Base-by-base conservation (phyloP, 2,797 vertebrate species). In the Mormyrops boulengeri region DNA sequence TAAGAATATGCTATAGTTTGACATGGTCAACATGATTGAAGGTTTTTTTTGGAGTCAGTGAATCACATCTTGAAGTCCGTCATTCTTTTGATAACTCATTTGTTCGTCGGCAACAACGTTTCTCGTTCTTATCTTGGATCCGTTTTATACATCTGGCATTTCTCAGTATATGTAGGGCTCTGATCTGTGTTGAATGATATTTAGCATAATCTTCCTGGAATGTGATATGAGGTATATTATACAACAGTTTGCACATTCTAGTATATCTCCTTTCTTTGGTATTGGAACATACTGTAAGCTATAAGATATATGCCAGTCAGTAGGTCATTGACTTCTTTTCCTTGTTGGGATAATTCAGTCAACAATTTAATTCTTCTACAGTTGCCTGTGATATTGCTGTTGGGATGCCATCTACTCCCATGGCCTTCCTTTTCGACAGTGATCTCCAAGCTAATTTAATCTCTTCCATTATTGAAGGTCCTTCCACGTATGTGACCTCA, bases 401-500 rank as follows among this genome's bases (percentile, higher is more conserved):
- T 44, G 73, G 38, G 73, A 80, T 44, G 73, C 38, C 17, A 7
- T 44, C 73, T 80, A 80, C 26, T 44, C 73, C 73, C 38, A 80
- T 8, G 2, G 38, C 38, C 38, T n/a, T 80, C 73, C 73, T 44
- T 80, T 44, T 80, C 2, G 73, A 80, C 73, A 80, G 73, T 41
- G 73, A 80, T 80, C 73, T 41, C 73, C 34, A 12, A 80, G 73
- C 73, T 80, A 80, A 80, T 80, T 80, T 80, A 80, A 80, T 80
- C 38, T 80, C 73, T 80, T 80, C 30, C 73, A 80, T 80, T 80
- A 80, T 80, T 80, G 73, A 44, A 80, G 73, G 73, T 41, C 38
- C 38, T 80, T 80, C 38, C 38, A 80, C 41, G 73, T 44, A 44
- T 80, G 34, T 80, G 73, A 80, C 73, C 73, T 80, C 73, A 80